These are phyloP conservation scores for Sinotaia quadrata DNA, from an alignment of 2,888 invertebrate genomes.

Conservation along the genomic window DNA sequence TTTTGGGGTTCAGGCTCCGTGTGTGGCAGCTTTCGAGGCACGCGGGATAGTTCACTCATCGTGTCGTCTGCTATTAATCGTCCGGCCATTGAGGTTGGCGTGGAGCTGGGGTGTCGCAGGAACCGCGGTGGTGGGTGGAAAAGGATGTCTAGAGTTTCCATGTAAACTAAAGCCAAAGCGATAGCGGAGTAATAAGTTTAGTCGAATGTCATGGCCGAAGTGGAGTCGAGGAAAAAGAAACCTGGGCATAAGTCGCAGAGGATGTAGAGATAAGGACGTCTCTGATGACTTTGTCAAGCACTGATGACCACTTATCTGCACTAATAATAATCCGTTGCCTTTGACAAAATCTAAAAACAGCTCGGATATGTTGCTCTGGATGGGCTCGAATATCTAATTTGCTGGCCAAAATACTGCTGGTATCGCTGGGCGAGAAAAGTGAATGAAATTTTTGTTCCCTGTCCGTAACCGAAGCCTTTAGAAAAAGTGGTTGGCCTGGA, in stretches of 20 bases:
- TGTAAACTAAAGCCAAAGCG: not conserved
- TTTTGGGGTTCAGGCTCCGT: conserved; percentile 9
- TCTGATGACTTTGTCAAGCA: not conserved
- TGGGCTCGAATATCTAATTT: no score
- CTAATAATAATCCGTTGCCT: conserved; percentile 4
- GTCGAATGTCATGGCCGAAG: not conserved
- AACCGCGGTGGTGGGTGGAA: not conserved
- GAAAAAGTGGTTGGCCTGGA: no score
- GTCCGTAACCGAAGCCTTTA: no score
- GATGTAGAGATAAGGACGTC: not conserved
- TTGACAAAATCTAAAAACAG: no score
- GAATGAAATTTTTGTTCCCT: no score
- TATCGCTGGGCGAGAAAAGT: no score
- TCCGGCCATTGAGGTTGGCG: conserved; percentile 9
- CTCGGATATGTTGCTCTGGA: no score
- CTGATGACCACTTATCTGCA: not conserved
- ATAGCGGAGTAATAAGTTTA: not conserved
- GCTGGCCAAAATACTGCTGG: no score
- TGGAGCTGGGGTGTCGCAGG: not conserved
- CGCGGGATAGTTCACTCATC: conserved; percentile 28
- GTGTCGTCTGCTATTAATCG: conserved; percentile 33
- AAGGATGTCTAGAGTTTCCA: not conserved
- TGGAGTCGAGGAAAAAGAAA: not conserved
- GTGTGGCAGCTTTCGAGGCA: conserved; percentile 24
- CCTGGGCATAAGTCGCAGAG: not conserved